Conservation (phyloP, 1,140 invertebrate species). For the Scaptodrosophila lebanonensis region DNA sequence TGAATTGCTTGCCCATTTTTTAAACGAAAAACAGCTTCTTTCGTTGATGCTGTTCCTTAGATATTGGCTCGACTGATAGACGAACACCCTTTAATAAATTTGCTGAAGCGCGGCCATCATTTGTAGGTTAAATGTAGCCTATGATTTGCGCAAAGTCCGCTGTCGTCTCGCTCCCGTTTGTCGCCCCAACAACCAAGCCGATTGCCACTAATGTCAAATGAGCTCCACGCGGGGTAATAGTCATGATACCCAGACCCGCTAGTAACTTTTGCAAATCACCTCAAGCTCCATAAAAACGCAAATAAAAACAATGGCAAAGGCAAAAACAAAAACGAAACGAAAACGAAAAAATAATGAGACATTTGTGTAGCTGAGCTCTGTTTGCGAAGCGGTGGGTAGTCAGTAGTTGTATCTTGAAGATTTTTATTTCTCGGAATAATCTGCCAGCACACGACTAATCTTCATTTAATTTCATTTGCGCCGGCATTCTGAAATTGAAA, state of each 20-base stretch:
- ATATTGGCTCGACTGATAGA: neutral
- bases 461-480: constrained; percentile 75
- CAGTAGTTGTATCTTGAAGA: constrained; percentile 34
- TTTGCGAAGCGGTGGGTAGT: neutral
- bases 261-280: constrained; percentile 67
- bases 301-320: constrained; percentile 60
- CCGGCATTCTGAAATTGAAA: constrained; percentile 51
- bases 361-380: constrained; percentile 12
- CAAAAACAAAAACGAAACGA: constrained; percentile 30
- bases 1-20: too few relatives aligned
- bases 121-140: constrained; percentile 67
- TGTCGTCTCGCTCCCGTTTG: constrained; percentile 19
- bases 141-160: constrained; percentile 59
- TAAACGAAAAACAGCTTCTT: constrained; percentile 32
- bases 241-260: too few relatives aligned
- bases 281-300: constrained; percentile 67
- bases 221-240: too few relatives aligned
- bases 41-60: constrained; percentile 11
- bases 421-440: constrained; percentile 75
- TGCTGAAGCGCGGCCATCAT: constrained; percentile 44
- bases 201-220: constrained; percentile 22
- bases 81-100: too few relatives aligned
- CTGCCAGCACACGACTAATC: constrained; percentile 73
- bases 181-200: constrained; percentile 3
- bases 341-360: constrained; percentile 69